Evolutionary conservation across 2,797 vertebrate species (phyloP).

Genomic region (Spinus olivaceus): DNA sequence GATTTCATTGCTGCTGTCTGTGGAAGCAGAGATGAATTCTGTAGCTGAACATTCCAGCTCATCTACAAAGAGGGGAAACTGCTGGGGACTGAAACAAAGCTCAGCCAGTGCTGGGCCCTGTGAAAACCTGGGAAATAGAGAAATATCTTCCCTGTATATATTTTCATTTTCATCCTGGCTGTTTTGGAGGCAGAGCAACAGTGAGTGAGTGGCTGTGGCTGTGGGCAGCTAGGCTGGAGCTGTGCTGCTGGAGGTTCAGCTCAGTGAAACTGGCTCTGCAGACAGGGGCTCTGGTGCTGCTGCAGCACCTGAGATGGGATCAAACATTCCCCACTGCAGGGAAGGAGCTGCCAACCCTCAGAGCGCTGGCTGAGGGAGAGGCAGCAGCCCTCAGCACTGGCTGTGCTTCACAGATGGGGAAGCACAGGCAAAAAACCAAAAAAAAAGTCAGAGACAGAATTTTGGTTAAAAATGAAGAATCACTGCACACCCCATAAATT

Average conservation of each 20-base stretch:
- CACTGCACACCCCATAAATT: not conserved
- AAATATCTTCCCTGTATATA: fast-evolving
- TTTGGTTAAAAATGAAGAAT: not conserved
- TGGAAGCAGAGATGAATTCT: not conserved
- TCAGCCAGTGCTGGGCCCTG: not conserved
- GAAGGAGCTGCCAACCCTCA: not conserved
- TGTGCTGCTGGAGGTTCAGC: not conserved
- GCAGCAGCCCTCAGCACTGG: not conserved
- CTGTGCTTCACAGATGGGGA: not conserved
- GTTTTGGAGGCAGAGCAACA: not conserved
- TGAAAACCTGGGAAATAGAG: not conserved
- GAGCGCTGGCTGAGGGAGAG: not conserved
- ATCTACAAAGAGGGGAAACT: not conserved
- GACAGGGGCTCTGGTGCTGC: not conserved
- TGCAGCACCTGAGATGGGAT: too few relatives aligned
- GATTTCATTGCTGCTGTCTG: not conserved
- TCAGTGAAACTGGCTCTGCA: not conserved
- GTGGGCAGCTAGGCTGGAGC: not conserved
- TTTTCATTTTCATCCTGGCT: not conserved
- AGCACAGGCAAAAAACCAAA: not conserved
- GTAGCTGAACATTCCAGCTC: not conserved
- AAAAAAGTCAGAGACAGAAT: not conserved
- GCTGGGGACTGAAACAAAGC: not conserved
- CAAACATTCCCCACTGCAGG: not conserved
- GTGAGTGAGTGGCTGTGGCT: not conserved